Conservation (phyloP, 2,797 vertebrate genomes). For the Falco peregrinus region DNA sequence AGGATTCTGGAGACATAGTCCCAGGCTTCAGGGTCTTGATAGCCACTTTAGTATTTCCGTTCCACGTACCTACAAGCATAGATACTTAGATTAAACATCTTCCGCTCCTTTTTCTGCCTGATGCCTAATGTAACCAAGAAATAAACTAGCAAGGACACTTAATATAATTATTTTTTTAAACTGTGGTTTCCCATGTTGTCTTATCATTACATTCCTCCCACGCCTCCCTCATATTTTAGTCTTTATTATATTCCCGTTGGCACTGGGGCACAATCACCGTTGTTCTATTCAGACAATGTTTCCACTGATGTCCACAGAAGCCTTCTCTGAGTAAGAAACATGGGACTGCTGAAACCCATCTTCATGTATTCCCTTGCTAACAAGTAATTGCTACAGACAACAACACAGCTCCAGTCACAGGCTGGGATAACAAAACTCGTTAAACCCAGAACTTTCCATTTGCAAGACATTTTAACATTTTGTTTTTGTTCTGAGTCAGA, state of each 20-base stretch:
- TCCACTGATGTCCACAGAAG: neutral
- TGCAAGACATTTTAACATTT: neutral
- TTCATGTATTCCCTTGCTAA: neutral
- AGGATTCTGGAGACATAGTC: constrained; percentile 97
- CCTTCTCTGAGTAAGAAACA: neutral
- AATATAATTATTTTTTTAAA: neutral
- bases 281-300: constrained; percentile 8
- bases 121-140: neutral
- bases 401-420: neutral
- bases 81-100: constrained; percentile 24
- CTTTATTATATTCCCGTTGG: neutral
- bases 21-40: constrained; percentile 98
- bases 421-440: neutral
- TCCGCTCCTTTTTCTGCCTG: neutral
- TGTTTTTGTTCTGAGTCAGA: neutral
- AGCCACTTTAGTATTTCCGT: constrained; percentile 97
- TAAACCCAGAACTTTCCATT: constrained; percentile 6
- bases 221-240: neutral
- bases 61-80: constrained; percentile 91
- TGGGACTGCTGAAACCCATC: neutral
- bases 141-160: neutral
- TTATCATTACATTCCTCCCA: neutral
- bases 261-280: neutral
- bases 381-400: neutral
- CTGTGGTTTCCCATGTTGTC: neutral